phyloP scores from a whole-genome alignment of 1,140 invertebrate genomes.

The Idris sp. region DNA sequence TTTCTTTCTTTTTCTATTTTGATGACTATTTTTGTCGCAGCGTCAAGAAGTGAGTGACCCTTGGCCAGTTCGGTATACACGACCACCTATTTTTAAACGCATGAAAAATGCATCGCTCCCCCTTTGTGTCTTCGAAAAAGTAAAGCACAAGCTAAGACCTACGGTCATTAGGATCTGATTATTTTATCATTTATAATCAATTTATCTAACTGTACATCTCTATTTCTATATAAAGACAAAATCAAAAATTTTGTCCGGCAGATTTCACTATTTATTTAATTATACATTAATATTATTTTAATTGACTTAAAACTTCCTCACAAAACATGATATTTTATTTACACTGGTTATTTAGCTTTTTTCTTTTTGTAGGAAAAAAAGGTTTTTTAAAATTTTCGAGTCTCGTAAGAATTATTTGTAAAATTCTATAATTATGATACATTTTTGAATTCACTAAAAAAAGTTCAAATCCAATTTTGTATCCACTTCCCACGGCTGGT shows the following conservation, averaged over 20 bases:
- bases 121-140: slow-evolving; percentile 53
- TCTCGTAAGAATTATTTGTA: too few relatives aligned
- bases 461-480: slow-evolving; percentile 21
- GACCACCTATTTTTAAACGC: slow-evolving; percentile 76
- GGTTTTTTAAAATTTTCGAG: slow-evolving; percentile 65
- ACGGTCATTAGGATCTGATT: slow-evolving; percentile 40
- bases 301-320: too few relatives aligned
- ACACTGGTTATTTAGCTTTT: too few relatives aligned
- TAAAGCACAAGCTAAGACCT: slow-evolving; percentile 31
- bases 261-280: too few relatives aligned
- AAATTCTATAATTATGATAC: too few relatives aligned
- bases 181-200: slow-evolving; percentile 3
- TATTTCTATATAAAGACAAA: too few relatives aligned
- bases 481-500: slow-evolving; percentile 76
- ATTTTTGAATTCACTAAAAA: too few relatives aligned
- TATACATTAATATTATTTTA: too few relatives aligned
- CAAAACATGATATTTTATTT: too few relatives aligned
- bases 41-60: slow-evolving; percentile 76
- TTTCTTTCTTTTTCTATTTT: slow-evolving; percentile 68
- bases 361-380: too few relatives aligned
- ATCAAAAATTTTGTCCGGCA: too few relatives aligned
- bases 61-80: slow-evolving; percentile 75
- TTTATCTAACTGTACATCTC: too few relatives aligned
- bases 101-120: slow-evolving; percentile 75
- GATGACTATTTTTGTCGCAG: slow-evolving; percentile 74